Evolutionary conservation across 2,888 invertebrate species (phyloP), one percentile per base, ranked within the genome.

Genomic region (Mimachlamys varia): DNA sequence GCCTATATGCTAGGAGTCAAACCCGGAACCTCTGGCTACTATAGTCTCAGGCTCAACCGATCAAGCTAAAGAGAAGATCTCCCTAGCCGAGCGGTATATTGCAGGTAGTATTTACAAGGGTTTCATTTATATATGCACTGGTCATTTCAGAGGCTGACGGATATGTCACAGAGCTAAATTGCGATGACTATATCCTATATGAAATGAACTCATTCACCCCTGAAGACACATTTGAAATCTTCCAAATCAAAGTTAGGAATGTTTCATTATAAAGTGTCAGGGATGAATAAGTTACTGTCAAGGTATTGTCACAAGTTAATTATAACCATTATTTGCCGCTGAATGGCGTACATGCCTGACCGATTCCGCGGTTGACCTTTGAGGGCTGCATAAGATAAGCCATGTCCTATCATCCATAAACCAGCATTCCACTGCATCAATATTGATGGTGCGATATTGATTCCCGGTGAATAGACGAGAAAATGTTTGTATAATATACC

Each of bases 401-500:
- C 0, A 62, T 33, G 33, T 27, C 33, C 27, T 33, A 76, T 58
- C 58, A 58, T 19, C 58, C 58, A 76, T 76, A 76, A 76, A 76
- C 27, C 76, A 7, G 76, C 33, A 76, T 76, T 76, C 27, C 7
- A 15, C 33, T 22, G 33, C 76, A 76, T 76, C 27, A 76, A 76
- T 76, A 76, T 76, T 76, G 76, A 76, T 76, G 76, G 33, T 27
- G 27, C 33, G 2, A 7, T 76, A 76, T 76, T 76, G 76, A 76
- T 76, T 76, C 13, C 33, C 33, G 33, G 76, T 76, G 76, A 4
- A 76, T 33, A 76, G 33, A 76, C n/a, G 58, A 10, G 22, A 22
- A 58, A 58, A 58, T 76, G 76, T 76, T 76, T 76, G 76, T 76
- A 76, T 76, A 33, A 33, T 76, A 76, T 76, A 76, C 76, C 76